Conservation (phyloP, 2,888 invertebrate species). For the Trissolcus brochymenae region DNA sequence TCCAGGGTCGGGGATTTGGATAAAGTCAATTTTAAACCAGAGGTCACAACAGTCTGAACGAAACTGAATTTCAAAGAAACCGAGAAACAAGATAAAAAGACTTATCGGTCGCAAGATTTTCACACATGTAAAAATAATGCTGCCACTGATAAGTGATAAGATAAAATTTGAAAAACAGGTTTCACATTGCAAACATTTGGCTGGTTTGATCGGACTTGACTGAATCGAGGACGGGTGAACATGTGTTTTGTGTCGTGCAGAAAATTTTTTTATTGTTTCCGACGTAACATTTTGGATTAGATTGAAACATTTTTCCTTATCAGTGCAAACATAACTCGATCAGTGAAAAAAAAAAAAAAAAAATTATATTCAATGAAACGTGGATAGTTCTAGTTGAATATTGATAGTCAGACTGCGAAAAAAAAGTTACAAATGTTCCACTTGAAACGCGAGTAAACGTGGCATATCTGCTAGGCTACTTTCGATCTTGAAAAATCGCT, state of each 20-base stretch:
- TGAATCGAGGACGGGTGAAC: too few species aligned
- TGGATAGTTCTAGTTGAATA: neutral
- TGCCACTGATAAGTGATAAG: conserved; percentile 63
- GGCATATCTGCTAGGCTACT: conserved; percentile 49
- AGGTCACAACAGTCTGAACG: neutral
- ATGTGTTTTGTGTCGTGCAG: too few species aligned
- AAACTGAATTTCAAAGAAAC: neutral
- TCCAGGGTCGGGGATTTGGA: neutral
- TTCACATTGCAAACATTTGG: conserved; percentile 32
- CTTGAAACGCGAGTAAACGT: conserved; percentile 41
- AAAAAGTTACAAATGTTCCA: conserved; percentile 45
- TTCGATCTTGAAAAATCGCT: conserved; percentile 52
- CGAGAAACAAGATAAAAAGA: conserved; percentile 13
- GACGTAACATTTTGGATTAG: too few species aligned
- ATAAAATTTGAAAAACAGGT: conserved; percentile 62
- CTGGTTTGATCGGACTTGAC: too few species aligned
- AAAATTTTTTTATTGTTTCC: too few species aligned
- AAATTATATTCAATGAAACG: conserved; percentile 2
- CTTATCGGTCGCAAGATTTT: conserved; percentile 57
- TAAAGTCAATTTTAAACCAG: neutral
- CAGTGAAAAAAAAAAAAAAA: too few species aligned
- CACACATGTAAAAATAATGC: conserved; percentile 50
- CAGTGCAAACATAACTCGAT: too few species aligned
- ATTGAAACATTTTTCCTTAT: too few species aligned
- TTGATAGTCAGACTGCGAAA: conserved; percentile 12